Conservation (phyloP, 2,113 vertebrate genomes). For the Lanius collurio region DNA sequence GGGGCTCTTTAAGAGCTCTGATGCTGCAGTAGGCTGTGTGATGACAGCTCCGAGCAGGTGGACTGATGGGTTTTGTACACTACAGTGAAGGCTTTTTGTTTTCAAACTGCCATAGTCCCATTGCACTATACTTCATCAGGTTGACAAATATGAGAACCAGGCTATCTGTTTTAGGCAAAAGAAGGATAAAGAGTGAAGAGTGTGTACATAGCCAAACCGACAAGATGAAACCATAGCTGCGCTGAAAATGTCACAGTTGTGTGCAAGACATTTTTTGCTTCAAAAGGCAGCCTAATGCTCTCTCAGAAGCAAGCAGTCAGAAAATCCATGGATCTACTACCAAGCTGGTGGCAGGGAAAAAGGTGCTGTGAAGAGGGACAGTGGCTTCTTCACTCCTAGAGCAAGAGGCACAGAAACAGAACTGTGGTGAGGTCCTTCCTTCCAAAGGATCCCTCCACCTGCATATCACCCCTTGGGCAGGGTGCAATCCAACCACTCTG, state of each 20-base stretch:
- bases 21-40: slow-evolving; percentile 29
- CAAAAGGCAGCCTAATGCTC: neutral
- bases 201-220: neutral
- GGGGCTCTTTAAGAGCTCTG: slow-evolving; percentile 42
- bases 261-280: neutral
- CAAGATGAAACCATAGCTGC: slow-evolving; percentile 15
- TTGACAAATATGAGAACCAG: slow-evolving; percentile 33
- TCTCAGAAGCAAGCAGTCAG: neutral
- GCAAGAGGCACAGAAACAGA: neutral
- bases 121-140: slow-evolving; percentile 25
- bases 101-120: slow-evolving; percentile 49
- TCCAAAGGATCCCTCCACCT: neutral
- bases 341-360: neutral
- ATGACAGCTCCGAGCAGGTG: slow-evolving; percentile 11
- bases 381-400: neutral
- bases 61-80: slow-evolving; percentile 40
- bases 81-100: slow-evolving; percentile 44
- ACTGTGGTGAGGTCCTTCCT: neutral
- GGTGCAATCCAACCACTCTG: neutral
- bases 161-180: slow-evolving; percentile 54
- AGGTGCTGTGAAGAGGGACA: neutral
- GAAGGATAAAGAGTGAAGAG: slow-evolving; percentile 38
- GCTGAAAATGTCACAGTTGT: neutral
- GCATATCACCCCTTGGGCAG: neutral
- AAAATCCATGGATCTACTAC: neutral